Percentiles rank a stretch among this genome's conserved stretches.
Evolutionary conservation across 2,888 invertebrate genomes (phyloP).

Genomic region (Ligdia adustata): DNA sequence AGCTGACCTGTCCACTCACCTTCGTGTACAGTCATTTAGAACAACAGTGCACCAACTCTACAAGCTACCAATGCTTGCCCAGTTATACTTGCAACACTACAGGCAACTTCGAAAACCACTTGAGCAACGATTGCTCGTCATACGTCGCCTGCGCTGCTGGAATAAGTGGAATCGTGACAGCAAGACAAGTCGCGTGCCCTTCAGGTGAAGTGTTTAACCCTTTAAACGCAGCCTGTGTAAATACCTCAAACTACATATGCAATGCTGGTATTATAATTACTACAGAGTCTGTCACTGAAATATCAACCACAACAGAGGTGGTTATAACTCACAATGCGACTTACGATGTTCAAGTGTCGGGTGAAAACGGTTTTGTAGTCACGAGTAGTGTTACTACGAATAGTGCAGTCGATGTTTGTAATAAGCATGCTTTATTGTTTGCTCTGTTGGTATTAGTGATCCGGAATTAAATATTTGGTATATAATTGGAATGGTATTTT

Average conservation of each 20-base stretch:
- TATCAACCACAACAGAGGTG: not conserved
- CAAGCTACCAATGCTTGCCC: slow-evolving; percentile 60
- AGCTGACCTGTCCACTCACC: slow-evolving; percentile 62
- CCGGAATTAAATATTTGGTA: slow-evolving; percentile 20
- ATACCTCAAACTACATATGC: slow-evolving; percentile 50
- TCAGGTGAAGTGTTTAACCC: slow-evolving; percentile 49
- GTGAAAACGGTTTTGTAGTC: slow-evolving; percentile 20
- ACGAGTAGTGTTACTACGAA: slow-evolving; percentile 19
- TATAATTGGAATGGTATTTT: not conserved
- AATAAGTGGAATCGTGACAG: slow-evolving; percentile 51
- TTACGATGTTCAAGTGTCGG: slow-evolving; percentile 4
- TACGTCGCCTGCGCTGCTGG: slow-evolving; percentile 62
- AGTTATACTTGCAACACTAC: slow-evolving; percentile 52
- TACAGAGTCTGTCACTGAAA: not conserved
- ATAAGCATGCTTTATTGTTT: slow-evolving; percentile 3
- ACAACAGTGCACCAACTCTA: slow-evolving; percentile 64
- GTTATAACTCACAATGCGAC: slow-evolving; percentile 2
- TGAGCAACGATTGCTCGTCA: slow-evolving; percentile 48
- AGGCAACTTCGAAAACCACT: slow-evolving; percentile 50
- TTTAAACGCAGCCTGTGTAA: slow-evolving; percentile 48
- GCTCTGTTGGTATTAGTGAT: slow-evolving; percentile 17
- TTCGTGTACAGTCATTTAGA: slow-evolving; percentile 66
- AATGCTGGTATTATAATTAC: slow-evolving; percentile 8
- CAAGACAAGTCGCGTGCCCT: slow-evolving; percentile 60
- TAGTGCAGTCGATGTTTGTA: slow-evolving; percentile 10